Evolutionary conservation across 2,797 vertebrate genomes (phyloP).

Genomic region (Scolopax rusticola): DNA sequence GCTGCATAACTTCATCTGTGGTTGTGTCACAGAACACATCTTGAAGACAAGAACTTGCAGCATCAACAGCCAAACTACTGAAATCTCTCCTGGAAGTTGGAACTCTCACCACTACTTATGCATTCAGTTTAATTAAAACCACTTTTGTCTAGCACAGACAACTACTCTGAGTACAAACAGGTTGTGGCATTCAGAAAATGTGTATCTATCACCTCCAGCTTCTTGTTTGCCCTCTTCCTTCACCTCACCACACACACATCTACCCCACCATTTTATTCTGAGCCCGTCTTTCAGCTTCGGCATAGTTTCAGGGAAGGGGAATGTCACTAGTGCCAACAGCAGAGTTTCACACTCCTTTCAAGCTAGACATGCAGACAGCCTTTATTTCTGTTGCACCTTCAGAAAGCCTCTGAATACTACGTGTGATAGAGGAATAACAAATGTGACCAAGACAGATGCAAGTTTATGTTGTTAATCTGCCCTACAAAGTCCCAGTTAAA

Average conservation of each 20-base stretch:
- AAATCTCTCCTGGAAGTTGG: not conserved
- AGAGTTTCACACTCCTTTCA: not conserved
- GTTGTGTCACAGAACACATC: not conserved
- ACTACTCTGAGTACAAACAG: not conserved
- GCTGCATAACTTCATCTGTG: not conserved
- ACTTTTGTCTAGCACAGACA: not conserved
- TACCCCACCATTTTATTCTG: not conserved
- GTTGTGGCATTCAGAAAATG: not conserved
- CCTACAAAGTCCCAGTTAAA: not conserved
- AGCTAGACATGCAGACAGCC: not conserved
- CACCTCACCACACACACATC: not conserved
- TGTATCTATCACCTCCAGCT: not conserved
- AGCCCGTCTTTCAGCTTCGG: not conserved
- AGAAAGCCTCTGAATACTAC: not conserved
- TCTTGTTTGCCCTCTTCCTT: not conserved
- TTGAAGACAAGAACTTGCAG: not conserved
- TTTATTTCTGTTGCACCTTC: not conserved
- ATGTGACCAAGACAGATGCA: not conserved
- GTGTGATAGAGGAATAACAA: not conserved
- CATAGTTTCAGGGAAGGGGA: not conserved
- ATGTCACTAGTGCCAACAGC: not conserved
- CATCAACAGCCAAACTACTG: not conserved
- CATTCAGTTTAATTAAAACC: not conserved
- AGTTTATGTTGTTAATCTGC: not conserved
- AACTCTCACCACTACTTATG: not conserved